A percentile compares a stretch with the other conserved stretches of the same genome.
Evolutionary conservation across 2,797 vertebrate genomes (phyloP).

Genomic region (Sebastes matsubarae): DNA sequence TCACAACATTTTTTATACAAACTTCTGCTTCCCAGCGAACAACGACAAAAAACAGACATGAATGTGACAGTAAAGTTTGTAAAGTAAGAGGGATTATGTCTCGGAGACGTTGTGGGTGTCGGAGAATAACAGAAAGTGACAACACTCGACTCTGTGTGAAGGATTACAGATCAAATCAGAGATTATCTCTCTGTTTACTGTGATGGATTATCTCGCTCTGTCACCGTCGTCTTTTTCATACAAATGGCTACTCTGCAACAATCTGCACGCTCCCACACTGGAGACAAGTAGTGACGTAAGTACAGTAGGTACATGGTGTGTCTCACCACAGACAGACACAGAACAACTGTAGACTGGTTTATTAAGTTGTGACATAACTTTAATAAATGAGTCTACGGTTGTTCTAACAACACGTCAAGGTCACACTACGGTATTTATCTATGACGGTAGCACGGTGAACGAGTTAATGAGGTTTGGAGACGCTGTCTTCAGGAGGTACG

Average conservation of each 20-base stretch:
- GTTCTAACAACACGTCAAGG: neutral
- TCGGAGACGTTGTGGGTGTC: neutral
- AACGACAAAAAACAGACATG: neutral
- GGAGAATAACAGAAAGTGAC: neutral
- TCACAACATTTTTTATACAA: neutral
- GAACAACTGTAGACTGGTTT: too few species aligned
- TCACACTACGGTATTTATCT: neutral
- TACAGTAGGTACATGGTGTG: neutral
- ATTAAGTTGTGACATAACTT: too few species aligned
- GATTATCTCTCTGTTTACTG: neutral
- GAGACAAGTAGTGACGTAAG: neutral
- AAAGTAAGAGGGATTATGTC: neutral
- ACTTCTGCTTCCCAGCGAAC: neutral
- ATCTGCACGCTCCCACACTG: neutral
- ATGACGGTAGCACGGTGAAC: neutral
- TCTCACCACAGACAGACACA: neutral
- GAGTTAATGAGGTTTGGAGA: neutral
- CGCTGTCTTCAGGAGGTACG: neutral
- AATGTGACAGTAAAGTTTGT: neutral
- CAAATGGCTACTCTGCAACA: neutral
- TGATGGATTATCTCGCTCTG: neutral
- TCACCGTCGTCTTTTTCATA: neutral
- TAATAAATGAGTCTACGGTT: neutral
- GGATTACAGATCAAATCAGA: slow-evolving; percentile 18
- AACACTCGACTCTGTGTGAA: neutral